Conservation (phyloP, 2,797 vertebrate species). For the Arctocebus calabarensis region DNA sequence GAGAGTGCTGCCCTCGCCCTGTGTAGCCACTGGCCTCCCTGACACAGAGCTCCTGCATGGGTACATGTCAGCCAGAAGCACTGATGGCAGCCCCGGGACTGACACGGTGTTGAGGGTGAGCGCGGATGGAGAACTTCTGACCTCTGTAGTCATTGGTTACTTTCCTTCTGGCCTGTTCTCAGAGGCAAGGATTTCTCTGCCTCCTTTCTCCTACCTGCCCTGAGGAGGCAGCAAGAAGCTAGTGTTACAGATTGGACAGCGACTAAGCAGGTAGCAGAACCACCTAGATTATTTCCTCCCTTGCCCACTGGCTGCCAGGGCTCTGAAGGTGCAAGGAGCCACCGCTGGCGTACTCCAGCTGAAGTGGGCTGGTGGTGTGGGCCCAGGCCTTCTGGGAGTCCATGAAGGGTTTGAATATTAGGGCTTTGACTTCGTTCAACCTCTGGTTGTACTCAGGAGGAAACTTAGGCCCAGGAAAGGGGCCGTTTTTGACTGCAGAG, state of each 20-base stretch:
- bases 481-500: neutral
- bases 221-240: neutral
- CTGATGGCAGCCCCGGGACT: neutral
- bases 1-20: neutral
- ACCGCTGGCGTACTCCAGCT: neutral
- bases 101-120: neutral
- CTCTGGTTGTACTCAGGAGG: conserved; percentile 21
- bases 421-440: neutral
- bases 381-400: neutral
- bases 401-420: neutral
- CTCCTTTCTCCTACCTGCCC: neutral
- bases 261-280: neutral
- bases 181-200: neutral
- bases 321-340: neutral
- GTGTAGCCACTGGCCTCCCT: neutral
- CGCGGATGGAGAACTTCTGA: neutral
- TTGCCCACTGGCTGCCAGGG: neutral
- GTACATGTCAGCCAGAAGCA: neutral
- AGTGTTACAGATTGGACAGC: neutral
- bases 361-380: neutral
- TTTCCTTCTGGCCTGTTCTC: neutral
- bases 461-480: neutral
- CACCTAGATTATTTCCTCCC: neutral
- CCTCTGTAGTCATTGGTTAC: neutral
- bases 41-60: neutral